Conservation (phyloP, 2,888 invertebrate species). For the Unio pictorum region DNA sequence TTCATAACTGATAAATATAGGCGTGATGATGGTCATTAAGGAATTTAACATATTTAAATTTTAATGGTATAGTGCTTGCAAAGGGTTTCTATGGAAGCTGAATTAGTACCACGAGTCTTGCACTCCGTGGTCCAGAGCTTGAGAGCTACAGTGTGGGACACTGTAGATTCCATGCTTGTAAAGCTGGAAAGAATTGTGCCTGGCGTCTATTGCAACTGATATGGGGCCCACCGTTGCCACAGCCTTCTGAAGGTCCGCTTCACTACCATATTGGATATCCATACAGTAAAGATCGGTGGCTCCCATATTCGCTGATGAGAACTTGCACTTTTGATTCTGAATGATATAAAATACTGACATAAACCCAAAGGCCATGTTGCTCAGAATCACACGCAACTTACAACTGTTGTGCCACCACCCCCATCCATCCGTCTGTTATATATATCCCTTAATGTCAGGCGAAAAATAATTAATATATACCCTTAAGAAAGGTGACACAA, state of each 20-base stretch:
- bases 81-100: too few species aligned
- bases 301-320: conserved; percentile 36
- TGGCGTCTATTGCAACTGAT: conserved; percentile 90
- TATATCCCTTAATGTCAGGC: too few species aligned
- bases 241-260: conserved; percentile 82
- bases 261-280: conserved; percentile 75
- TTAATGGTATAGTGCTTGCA: too few species aligned
- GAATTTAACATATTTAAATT: too few species aligned
- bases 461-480: too few species aligned
- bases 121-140: conserved; percentile 89
- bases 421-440: too few species aligned
- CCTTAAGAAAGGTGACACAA: too few species aligned
- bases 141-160: conserved; percentile 84
- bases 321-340: conserved; percentile 62
- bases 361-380: neutral
- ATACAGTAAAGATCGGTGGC: conserved; percentile 41
- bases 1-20: too few species aligned
- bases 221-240: conserved; percentile 88
- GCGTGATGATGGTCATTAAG: too few species aligned
- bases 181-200: conserved; percentile 77
- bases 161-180: conserved; percentile 78
- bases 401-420: too few species aligned
- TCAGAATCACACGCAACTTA: too few species aligned
- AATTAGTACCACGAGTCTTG: too few species aligned
- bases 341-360: neutral